These are phyloP conservation scores for Pluvialis apricaria DNA, from an alignment of 2,113 vertebrate species.

Conservation along the genomic window DNA sequence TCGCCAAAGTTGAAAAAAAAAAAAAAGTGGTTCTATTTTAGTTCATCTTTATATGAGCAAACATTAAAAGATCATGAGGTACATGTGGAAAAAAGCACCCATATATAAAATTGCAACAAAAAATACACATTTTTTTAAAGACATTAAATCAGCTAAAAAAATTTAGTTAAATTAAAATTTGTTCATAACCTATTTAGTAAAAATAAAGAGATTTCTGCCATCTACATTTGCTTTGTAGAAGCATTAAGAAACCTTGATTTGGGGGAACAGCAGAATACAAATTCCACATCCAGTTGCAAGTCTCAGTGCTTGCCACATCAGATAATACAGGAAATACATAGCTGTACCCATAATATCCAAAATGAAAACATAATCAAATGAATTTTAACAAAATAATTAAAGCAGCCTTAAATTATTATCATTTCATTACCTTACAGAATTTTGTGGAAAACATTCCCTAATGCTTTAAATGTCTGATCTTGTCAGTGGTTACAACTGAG, in stretches of 20 bases:
- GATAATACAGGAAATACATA: not conserved
- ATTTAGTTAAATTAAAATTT: not conserved
- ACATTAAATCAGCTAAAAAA: not conserved
- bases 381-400: not conserved
- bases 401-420: not conserved
- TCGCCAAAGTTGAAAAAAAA: not conserved
- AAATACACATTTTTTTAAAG: not conserved
- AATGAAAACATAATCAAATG: not conserved
- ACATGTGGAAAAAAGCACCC: accelerated
- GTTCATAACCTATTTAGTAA: not conserved
- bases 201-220: not conserved
- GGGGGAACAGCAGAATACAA: not conserved
- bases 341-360: not conserved
- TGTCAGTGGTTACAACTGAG: not conserved
- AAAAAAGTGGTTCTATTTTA: not conserved
- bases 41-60: not conserved
- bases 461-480: not conserved
- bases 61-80: not conserved
- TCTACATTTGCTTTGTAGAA: not conserved
- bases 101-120: not conserved
- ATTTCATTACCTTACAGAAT: not conserved
- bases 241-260: not conserved
- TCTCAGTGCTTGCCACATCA: not conserved
- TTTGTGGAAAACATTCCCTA: not conserved
- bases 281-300: not conserved